These are phyloP conservation scores for Tenthredo notha DNA, from an alignment of 2,888 invertebrate species.

Conservation along the genomic window DNA sequence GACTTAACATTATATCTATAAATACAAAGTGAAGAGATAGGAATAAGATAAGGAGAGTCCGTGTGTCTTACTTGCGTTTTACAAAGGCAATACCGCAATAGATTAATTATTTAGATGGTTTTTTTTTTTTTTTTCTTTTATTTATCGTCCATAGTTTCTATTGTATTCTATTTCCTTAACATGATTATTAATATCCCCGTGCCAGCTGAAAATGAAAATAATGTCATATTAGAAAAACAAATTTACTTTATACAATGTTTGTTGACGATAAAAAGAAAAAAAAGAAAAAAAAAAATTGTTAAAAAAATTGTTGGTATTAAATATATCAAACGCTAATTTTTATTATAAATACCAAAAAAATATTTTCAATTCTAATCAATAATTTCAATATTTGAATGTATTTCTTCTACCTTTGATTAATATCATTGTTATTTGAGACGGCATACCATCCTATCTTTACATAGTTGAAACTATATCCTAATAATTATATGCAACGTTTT, in stretches of 20 bases:
- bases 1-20: constrained; percentile 18
- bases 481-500: constrained; percentile 39
- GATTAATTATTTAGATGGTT: neutral
- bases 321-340: constrained; percentile 70
- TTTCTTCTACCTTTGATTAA: constrained; percentile 17
- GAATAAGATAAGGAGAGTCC: constrained; percentile 11
- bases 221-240: constrained; percentile 44
- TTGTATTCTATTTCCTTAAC: neutral
- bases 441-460: constrained; percentile 41
- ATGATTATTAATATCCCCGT: constrained; percentile 8
- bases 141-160: constrained; percentile 38
- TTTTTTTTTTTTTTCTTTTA: neutral
- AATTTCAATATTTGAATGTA: constrained; percentile 38
- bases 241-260: constrained; percentile 67
- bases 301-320: constrained; percentile 67
- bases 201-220: constrained; percentile 11
- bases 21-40: constrained; percentile 28
- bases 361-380: constrained; percentile 56
- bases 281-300: constrained; percentile 64
- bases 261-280: constrained; percentile 62
- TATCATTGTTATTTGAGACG: constrained; percentile 39
- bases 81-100: neutral
- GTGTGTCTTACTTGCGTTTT: constrained; percentile 26
- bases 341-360: constrained; percentile 61
- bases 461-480: constrained; percentile 32